Base-by-base conservation (phyloP, 2,888 invertebrate genomes). In the Scaptomyza parva region DNA sequence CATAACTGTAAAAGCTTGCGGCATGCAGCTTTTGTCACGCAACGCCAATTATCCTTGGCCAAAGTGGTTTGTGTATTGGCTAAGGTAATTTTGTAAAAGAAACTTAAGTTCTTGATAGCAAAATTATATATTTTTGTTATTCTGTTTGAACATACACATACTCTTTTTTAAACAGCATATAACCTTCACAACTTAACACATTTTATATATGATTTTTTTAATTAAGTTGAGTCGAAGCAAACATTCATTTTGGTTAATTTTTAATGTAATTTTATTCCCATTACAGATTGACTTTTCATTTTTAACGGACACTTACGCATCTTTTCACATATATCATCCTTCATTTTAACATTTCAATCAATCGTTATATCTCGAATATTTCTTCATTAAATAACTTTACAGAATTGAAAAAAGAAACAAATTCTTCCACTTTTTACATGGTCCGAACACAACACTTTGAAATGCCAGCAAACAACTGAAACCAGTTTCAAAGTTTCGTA, bases 391-490 rank as follows among this genome's bases (percentile, higher is more conserved):
- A 43, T 30, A 47, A 6, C 18, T 20, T 30, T 30, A 30, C 30
- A 30, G 30, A 20, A 18, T n/a, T 11, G 4, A 6, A 26, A 18
- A 20, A 28, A 33, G 9, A n/a, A 33, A 14, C 11, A 14, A 8
- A 6, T 28, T 28, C 9, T 28, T 28, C 9, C 9, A 28, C 33
- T 35, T 2, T 14, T 30, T 8, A 14, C 30, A 51, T 48, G 17
- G 9, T 33, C n/a, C 7, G 30, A 30, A 26, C 22, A 22, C 64
- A 40, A 30, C 58, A 53, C 69, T 58, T 35, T 28, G 51, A 59
- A 80, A 70, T 78, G 76, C 78, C 67, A 66, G 48, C 51, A 64
- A 65, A 62, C 35, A 67, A 83, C 82, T 84, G 52, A 81, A 70
- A 20, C n/a, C 43, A 62, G 26, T 55, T 58, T 28, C 26, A 28